Evolutionary conservation across 2,797 vertebrate species (phyloP).

Genomic region (Pipistrellus pipistrellus): DNA sequence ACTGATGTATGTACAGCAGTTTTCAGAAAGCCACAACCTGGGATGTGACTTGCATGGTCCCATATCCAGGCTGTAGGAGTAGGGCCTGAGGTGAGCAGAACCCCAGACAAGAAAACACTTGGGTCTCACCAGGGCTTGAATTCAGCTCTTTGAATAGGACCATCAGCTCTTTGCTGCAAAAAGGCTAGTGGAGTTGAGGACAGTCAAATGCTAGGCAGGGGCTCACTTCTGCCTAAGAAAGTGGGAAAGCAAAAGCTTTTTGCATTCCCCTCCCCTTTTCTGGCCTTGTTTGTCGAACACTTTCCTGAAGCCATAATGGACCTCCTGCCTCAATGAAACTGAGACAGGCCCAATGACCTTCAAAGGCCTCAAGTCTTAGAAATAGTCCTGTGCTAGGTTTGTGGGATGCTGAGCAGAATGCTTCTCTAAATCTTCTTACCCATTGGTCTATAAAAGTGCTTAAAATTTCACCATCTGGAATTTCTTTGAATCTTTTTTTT

Average conservation of each 20-base stretch:
- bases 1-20: not conserved
- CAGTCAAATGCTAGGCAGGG: not conserved
- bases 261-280: not conserved
- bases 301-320: not conserved
- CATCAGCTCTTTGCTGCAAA: not conserved
- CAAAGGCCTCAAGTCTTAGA: conserved; percentile 7
- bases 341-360: not conserved
- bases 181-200: not conserved
- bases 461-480: conserved; percentile 47
- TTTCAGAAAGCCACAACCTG: conserved; percentile 15
- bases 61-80: not conserved
- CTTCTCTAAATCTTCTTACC: conserved; percentile 52
- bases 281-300: not conserved
- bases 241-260: not conserved
- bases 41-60: not conserved
- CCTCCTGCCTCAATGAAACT: not conserved
- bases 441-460: conserved; percentile 41
- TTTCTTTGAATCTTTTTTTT: conserved; percentile 60
- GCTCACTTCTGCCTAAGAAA: not conserved
- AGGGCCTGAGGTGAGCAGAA: not conserved
- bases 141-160: not conserved
- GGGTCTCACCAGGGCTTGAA: not conserved
- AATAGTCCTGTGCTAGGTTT: conserved; percentile 37
- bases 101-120: not conserved
- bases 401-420: conserved; percentile 1